Conservation (phyloP, 2,113 vertebrate genomes). For the Coregonus clupeaformis region DNA sequence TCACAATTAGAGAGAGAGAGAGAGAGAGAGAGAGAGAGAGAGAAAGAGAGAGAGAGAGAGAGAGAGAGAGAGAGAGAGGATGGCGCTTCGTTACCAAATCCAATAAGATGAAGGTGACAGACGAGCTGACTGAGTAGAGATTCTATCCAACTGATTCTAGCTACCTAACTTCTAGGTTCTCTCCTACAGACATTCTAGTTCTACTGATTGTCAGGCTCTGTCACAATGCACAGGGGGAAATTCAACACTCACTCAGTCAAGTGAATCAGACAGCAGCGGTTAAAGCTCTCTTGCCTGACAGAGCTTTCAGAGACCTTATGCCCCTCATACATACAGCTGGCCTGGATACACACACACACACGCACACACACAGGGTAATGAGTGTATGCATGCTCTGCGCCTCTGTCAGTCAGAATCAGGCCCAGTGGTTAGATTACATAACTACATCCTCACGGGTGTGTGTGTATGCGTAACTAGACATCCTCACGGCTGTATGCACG, state of each 20-base stretch:
- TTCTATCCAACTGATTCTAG: too few species aligned
- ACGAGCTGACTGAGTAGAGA: too few species aligned
- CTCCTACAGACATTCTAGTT: too few species aligned
- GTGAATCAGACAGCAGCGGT: neutral
- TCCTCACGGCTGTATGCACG: too few species aligned
- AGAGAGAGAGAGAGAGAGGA: too few species aligned
- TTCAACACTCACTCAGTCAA: neutral
- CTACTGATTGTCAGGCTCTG: neutral
- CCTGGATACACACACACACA: neutral
- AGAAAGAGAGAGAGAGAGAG: too few species aligned
- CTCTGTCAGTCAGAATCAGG: neutral
- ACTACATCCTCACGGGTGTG: neutral
- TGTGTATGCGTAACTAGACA: too few species aligned
- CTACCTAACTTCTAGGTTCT: too few species aligned
- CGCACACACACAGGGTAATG: neutral
- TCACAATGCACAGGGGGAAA: neutral
- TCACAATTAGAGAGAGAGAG: too few species aligned
- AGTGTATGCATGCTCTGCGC: neutral
- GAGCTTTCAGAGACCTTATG: neutral
- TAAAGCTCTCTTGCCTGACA: neutral
- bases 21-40: too few species aligned
- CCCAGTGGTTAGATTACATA: neutral
- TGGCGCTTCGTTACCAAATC: too few species aligned
- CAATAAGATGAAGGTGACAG: too few species aligned
- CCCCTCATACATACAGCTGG: neutral